Percentiles rank a stretch among this genome's conserved stretches.
These are phyloP conservation scores for Podiceps cristatus DNA, from an alignment of 2,113 vertebrate species.

Conservation along the genomic window DNA sequence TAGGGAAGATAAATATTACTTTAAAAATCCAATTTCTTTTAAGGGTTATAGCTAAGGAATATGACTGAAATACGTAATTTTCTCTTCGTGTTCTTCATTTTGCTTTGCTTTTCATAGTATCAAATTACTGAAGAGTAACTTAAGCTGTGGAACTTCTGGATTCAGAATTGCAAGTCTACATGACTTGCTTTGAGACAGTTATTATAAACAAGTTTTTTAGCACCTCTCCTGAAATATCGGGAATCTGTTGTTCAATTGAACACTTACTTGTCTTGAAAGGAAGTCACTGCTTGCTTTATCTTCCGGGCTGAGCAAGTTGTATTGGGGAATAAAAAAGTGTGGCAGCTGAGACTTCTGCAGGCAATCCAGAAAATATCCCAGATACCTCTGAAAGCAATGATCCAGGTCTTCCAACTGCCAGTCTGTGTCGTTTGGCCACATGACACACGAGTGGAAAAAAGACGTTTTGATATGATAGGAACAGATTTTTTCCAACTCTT, in stretches of 20 bases:
- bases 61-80: neutral
- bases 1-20: neutral
- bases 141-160: neutral
- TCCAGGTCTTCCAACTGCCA: conserved; percentile 72
- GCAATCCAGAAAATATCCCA: conserved; percentile 74
- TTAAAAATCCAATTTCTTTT: neutral
- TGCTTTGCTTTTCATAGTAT: conserved; percentile 25
- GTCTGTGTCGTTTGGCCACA: conserved; percentile 63
- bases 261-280: conserved; percentile 69
- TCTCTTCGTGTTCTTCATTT: neutral
- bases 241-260: conserved; percentile 73
- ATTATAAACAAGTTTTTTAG: neutral
- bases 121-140: neutral
- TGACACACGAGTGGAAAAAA: conserved; percentile 78
- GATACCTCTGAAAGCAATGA: conserved; percentile 75
- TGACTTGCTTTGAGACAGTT: neutral
- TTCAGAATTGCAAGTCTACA: neutral
- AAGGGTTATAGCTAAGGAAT: neutral
- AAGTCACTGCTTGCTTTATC: neutral
- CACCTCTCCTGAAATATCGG: conserved; percentile 69
- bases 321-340: conserved; percentile 86
- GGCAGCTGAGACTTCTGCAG: conserved; percentile 61
- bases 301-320: conserved; percentile 78
- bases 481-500: conserved; percentile 77
- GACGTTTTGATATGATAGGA: conserved; percentile 88